Evolutionary conservation across 2,888 invertebrate genomes (phyloP).

Genomic region (Phoronis australis): DNA sequence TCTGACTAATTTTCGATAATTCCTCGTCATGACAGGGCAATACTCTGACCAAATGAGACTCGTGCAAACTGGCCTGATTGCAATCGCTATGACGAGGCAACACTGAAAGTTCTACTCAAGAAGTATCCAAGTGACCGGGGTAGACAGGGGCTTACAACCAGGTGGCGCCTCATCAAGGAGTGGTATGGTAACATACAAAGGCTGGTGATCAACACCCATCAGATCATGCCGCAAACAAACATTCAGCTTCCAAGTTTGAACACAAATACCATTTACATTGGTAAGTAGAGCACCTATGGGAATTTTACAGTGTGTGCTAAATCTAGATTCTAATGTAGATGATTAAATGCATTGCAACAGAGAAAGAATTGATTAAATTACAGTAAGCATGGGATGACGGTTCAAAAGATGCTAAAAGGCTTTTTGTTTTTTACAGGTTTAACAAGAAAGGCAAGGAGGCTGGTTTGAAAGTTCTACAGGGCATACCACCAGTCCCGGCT

Average conservation of each 20-base stretch:
- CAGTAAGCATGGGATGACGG: too few species aligned
- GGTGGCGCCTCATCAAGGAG: neutral
- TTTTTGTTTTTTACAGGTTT: neutral
- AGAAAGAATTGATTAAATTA: too few species aligned
- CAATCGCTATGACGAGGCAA: conserved; percentile 8
- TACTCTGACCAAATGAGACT: conserved; percentile 8
- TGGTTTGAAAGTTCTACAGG: neutral
- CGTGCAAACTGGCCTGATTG: conserved; percentile 8
- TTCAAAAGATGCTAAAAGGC: too few species aligned
- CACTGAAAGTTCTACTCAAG: conserved; percentile 1
- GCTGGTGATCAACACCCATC: neutral
- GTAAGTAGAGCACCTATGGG: conserved; percentile 5
- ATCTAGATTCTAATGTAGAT: too few species aligned
- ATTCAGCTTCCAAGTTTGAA: conserved; percentile 5
- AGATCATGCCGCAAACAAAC: conserved; percentile 4
- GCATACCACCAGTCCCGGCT: neutral
- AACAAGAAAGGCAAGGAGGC: neutral
- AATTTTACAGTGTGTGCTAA: neutral
- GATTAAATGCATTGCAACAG: too few species aligned
- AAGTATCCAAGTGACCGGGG: conserved; percentile 2
- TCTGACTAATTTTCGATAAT: too few species aligned
- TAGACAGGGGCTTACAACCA: neutral
- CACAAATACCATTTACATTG: conserved; percentile 6
- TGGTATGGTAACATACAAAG: neutral
- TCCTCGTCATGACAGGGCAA: too few species aligned